A percentile compares a stretch with the other conserved stretches of the same genome.
These are phyloP conservation scores for Brachyalestes nurse DNA, from an alignment of 2,797 vertebrate species.

Conservation along the genomic window DNA sequence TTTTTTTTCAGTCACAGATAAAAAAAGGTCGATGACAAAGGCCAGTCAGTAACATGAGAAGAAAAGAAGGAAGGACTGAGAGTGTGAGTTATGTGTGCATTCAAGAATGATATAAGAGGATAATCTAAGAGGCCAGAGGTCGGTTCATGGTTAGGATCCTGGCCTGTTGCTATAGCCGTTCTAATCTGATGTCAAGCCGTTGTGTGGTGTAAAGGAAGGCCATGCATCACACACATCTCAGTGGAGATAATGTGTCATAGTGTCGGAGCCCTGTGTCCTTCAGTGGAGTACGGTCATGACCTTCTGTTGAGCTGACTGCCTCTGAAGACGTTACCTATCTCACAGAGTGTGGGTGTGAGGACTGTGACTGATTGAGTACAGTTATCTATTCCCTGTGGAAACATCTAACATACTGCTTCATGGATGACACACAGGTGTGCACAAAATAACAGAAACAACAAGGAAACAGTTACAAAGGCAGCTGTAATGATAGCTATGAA, in stretches of 20 bases:
- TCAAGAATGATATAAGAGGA: constrained; percentile 17
- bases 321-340: neutral
- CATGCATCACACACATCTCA: neutral
- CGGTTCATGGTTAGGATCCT: neutral
- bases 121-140: constrained; percentile 18
- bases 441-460: neutral
- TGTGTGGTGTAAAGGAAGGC: neutral
- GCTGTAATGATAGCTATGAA: neutral
- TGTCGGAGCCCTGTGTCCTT: neutral
- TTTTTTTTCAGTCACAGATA: constrained; percentile 73
- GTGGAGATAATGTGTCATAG: neutral
- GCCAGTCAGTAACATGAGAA: neutral
- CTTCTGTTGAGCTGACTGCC: neutral
- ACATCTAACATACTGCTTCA: neutral
- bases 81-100: neutral
- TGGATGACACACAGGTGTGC: no score
- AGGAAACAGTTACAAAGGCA: neutral
- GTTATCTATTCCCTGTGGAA: no score
- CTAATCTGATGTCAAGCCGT: neutral
- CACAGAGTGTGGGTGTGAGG: constrained; percentile 2
- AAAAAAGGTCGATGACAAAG: constrained; percentile 71
- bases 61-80: neutral
- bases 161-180: neutral
- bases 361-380: neutral
- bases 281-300: neutral